Base-by-base conservation (phyloP, 2,797 vertebrate species). In the Danio jaintianensis region DNA sequence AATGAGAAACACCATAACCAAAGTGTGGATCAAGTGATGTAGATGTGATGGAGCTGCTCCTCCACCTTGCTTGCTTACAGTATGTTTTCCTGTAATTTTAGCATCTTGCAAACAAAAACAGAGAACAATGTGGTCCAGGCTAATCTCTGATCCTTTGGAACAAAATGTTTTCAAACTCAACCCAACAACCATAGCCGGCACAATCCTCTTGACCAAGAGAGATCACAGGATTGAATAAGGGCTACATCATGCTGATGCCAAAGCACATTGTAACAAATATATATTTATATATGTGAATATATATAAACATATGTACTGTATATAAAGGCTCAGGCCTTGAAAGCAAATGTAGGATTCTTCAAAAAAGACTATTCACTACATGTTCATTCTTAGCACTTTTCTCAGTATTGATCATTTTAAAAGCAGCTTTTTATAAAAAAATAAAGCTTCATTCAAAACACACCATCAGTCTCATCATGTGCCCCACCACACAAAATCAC, bases 71-170 rank as follows among this genome's bases (percentile, higher is more conserved):
- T 90, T 90, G 91, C 89, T 91, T 92, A 92, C 89, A 90, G 88
- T 89, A 81, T 61, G 84, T 85, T 88, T 93, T 93, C 91, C 91
- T 92, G 90, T 91, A 83, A 84, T 85, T 90, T 89, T 91, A 89
- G 86, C 87, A 90, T 90, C 88, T 88, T 73, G 85, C 76, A 85
- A 92, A 92, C 90, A 94, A 91, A 94, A 93, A 93, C 90, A 93
- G 85, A 80, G 81, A 93, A 94, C 93, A 94, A 94, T 94, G 91
- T 90, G 87, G 83, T 68, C 53, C 4, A 76, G 85, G 61, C 90
- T 93, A 94, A 93, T 94, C 92, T 93, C 90, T 89, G 91, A 92
- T 93, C 90, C 89, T 79, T 80, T 85, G 88, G 93, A 94, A 94
- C 93, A 93, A 22, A 16, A 83, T 87, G 92, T 94, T 90, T 92